Conservation (phyloP, 1,140 invertebrate species). For the Brachionus paranguensis region DNA sequence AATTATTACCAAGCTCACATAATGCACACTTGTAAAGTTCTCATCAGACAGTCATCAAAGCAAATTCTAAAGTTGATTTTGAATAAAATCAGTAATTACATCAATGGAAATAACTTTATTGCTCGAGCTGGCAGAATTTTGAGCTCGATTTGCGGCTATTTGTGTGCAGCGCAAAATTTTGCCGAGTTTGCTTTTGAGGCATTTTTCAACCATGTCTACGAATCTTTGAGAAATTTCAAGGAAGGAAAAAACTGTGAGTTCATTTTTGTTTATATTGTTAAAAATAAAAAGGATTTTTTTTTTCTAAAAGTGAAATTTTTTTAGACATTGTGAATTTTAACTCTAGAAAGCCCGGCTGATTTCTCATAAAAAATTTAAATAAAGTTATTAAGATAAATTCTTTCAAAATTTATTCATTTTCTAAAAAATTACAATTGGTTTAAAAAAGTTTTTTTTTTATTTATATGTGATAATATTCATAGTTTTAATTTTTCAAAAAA, state of each 20-base stretch:
- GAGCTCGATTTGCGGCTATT: background rate
- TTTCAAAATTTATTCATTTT: too few relatives aligned
- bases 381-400: too few relatives aligned
- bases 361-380: too few relatives aligned
- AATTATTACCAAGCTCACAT: conserved; percentile 37
- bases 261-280: conserved; percentile 36
- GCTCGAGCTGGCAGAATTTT: conserved; percentile 21
- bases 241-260: conserved; percentile 34
- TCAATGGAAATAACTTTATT: conserved; percentile 28
- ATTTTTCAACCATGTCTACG: conserved; percentile 17
- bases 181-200: background rate
- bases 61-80: background rate
- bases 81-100: conserved; percentile 17
- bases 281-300: too few relatives aligned
- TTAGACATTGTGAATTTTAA: too few relatives aligned
- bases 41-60: conserved; percentile 30
- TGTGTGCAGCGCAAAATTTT: background rate
- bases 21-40: background rate
- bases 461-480: too few relatives aligned
- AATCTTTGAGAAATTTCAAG: background rate
- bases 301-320: too few relatives aligned
- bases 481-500: too few relatives aligned
- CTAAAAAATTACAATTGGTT: too few relatives aligned
- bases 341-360: too few relatives aligned
- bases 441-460: too few relatives aligned